Base-by-base conservation (phyloP, 1,140 invertebrate genomes). In the Drosophila bocki region DNA sequence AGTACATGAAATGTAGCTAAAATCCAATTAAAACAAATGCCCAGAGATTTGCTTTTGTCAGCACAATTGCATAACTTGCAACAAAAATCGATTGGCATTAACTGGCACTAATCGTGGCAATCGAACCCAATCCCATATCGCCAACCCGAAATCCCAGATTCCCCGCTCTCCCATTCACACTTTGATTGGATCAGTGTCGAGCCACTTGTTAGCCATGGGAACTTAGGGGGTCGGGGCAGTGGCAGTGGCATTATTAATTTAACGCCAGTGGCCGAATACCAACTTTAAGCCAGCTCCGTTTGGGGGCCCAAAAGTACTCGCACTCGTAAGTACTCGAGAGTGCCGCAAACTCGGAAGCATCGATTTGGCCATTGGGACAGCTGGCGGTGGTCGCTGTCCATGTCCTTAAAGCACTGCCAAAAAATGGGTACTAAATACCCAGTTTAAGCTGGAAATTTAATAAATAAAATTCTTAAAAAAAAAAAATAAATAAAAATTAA, bases 361-460 rank as follows among this genome's bases (percentile, higher is more conserved):
- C 62, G 56, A 77, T 77, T 68, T 56, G 62, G 22, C 75, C 74
- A 77, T 47, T 54, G 75, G 75, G 75, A 77, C 74, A 77, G 50
- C 51, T 68, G 62, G 35, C 63, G 51, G 13, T 57, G 51, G 22
- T 71, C 26, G 37, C 13, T 45, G n/a, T 56, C 19, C 32, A 11
- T 64, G 32, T 17, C 33, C 59, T 12, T 1, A 15, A 22, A 15
- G 15, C 51, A 54, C 51, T 37, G 51, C 33, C 5, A 19, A 3
- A 54, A 45, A 53, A 19, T n/a, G 1, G 15, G 6, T 13, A 17
- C 1, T 5, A 32, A 11, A n/a, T 3, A 4, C 3, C 8, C 0
- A 44, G 8, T 2, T 17, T 0, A n/a, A 50, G 5, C 0, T 0
- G 0, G 9, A 51, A 32, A 4, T 7, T 9, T 26, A 26, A 4